These are phyloP conservation scores for Liodrosophila aerea DNA, from an alignment of 2,888 invertebrate species.

Conservation along the genomic window DNA sequence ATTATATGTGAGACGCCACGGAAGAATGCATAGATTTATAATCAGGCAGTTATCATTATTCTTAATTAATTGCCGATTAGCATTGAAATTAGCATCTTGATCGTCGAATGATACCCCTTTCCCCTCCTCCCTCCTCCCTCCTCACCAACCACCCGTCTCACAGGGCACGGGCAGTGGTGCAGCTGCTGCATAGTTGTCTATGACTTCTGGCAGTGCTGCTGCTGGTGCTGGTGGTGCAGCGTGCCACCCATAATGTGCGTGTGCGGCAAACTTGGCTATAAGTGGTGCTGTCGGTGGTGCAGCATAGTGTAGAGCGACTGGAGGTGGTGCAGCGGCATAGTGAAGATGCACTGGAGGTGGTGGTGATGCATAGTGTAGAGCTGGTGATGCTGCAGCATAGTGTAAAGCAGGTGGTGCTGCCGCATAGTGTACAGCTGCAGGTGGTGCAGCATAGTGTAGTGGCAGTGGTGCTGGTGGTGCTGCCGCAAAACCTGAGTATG, in stretches of 20 bases:
- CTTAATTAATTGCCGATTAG: slow-evolving; percentile 68
- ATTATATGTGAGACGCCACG: no score
- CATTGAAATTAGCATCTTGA: slow-evolving; percentile 56
- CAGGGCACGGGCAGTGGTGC: slow-evolving; percentile 35
- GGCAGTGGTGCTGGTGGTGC: slow-evolving; percentile 21
- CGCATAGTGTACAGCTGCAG: slow-evolving; percentile 23
- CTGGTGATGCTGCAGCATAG: slow-evolving; percentile 27
- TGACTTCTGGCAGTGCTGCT: slow-evolving; percentile 11
- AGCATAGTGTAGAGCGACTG: slow-evolving; percentile 26
- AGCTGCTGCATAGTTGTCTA: slow-evolving; percentile 32
- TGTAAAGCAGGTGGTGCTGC: slow-evolving; percentile 17
- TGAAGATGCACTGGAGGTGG: slow-evolving; percentile 16
- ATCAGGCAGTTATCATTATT: slow-evolving; percentile 36
- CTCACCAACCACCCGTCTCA: no score
- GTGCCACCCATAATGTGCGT: slow-evolving; percentile 10
- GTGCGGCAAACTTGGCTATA: slow-evolving; percentile 14
- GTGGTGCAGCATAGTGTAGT: slow-evolving; percentile 24
- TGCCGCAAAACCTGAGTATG: slow-evolving; percentile 61
- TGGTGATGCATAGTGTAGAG: slow-evolving; percentile 36
- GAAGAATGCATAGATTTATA: slow-evolving; percentile 39
- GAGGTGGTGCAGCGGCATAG: slow-evolving; percentile 23
- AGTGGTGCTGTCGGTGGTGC: no score
- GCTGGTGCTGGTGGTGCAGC: slow-evolving; percentile 20
- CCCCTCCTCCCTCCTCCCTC: no score
- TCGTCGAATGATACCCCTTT: no score